phyloP scores from a whole-genome alignment of 2,113 vertebrate genomes.

The Nesospiza acunhae region DNA sequence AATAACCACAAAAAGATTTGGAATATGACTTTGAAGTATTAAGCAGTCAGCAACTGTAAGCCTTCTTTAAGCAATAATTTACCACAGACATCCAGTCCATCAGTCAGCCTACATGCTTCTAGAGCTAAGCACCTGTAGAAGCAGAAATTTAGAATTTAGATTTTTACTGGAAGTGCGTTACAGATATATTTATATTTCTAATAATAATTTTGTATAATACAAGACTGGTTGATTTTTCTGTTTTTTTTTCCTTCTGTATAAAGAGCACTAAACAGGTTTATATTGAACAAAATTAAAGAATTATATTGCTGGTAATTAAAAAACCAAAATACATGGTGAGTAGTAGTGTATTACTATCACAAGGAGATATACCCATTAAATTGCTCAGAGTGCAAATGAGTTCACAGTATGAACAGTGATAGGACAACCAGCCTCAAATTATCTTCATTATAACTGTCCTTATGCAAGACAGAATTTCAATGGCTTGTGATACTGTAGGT shows the following conservation, averaged over 20 bases:
- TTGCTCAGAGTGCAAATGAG: neutral
- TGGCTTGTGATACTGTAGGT: neutral
- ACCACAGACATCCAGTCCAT: neutral
- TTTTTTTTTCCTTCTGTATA: neutral
- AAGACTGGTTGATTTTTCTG: neutral
- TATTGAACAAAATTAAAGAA: neutral
- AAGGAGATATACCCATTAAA: neutral
- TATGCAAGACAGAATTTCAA: slow-evolving; percentile 5
- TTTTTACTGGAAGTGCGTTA: neutral
- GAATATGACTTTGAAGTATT: neutral
- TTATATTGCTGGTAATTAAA: neutral
- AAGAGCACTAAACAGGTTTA: neutral
- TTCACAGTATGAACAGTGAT: neutral
- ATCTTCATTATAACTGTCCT: slow-evolving; percentile 14
- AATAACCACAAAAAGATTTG: neutral
- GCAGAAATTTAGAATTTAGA: neutral
- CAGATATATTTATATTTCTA: neutral
- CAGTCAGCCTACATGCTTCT: neutral
- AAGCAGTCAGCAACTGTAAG: neutral
- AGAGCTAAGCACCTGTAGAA: neutral
- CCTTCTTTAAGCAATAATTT: neutral
- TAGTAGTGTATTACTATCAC: neutral
- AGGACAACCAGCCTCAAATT: slow-evolving; percentile 4
- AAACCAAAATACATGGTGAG: neutral
- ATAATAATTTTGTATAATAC: neutral